Base-by-base conservation (phyloP, 2,888 invertebrate genomes). In the Perithous albicinctus region DNA sequence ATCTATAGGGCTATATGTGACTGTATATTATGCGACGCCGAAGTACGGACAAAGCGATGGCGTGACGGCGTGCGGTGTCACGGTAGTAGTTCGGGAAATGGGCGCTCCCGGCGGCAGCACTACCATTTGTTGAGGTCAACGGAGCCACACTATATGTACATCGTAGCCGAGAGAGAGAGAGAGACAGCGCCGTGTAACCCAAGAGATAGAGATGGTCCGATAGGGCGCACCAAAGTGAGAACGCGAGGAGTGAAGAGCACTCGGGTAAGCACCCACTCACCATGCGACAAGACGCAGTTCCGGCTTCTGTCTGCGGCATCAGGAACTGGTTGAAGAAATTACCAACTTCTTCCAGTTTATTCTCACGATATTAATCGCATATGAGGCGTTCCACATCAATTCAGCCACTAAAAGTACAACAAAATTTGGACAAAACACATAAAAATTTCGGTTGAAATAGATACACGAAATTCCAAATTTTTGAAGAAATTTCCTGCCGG, bases 31-130 rank as follows among this genome's bases (percentile, higher is more conserved):
- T 64, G 67, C 74, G 63, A 70, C 72, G 78, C 56, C 74, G 74
- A 78, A 82, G 81, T 82, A 75, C 48, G 81, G 76, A 82, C 79
- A 82, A 82, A 82, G 72, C 72, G 82, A 78, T 74, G 74, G 81
- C 74, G 78, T 78, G 74, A 72, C 82, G 76, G 61, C 63, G 76
- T 56, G 54, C 82, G 67, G 72, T 82, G 79, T 79, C 76, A 79
- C 73, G 79, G 79, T 82, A 63, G 82, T 76, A 76, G 82, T 82
- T 82, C 79, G 79, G 82, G 82, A 82, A 82, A 82, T 82, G 72
- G 82, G 72, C 54, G 82, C 82, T 78, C 70, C 82, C 76, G 82
- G 72, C 46, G 63, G 43, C 56, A 41, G 82, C 76, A 73, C 82
- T 72, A 61, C 59, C 78, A 82, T 79, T 82, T 73, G 79, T 82